Base-by-base conservation (phyloP, 2,888 invertebrate genomes). In the Phengaris alcon region DNA sequence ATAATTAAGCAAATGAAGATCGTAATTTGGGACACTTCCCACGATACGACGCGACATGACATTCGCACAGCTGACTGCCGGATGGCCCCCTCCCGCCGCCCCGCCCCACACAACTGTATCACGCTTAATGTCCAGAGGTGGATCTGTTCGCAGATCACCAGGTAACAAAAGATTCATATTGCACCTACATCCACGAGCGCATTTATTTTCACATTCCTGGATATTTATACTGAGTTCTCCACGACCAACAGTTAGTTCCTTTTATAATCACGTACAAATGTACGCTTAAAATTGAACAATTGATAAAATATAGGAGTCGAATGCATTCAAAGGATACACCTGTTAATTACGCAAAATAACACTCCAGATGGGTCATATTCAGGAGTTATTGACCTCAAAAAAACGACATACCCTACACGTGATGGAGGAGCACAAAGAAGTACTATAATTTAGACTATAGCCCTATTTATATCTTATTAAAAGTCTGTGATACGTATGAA, bases 21-120 rank as follows among this genome's bases (percentile, higher is more conserved):
- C 85, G 80, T 84, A 85, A 90, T 90, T 88, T 87, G 89, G 90
- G 90, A 81, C 89, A 89, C 86, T 91, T 91, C 92, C 89, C 89
- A 91, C 89, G 86, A 83, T 85, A 82, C 85, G 80, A 79, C 78
- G 85, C 86, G 85, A 86, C 87, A 88, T 90, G 90, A 87, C 89
- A 89, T 87, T 87, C 83, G 88, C 91, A 92, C 93, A 93, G 93
- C 93, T 93, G 93, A 93, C 93, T 92, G 90, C 83, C 88, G 86
- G 86, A 86, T 86, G 83, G 83, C 81, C 82, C 83, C 83, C 84
- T 84, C 82, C 75, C 55, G 22, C 84, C 85, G 85, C 84, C 80
- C 75, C 80, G 77, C 80, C 79, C 82, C 81, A 78, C 84, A 75
- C 84, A 79, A 79, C 82, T 79, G 69, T 52, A 51, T 22, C 35